Conservation (phyloP, 1,140 invertebrate species). For the Drosophila tsacasi region DNA sequence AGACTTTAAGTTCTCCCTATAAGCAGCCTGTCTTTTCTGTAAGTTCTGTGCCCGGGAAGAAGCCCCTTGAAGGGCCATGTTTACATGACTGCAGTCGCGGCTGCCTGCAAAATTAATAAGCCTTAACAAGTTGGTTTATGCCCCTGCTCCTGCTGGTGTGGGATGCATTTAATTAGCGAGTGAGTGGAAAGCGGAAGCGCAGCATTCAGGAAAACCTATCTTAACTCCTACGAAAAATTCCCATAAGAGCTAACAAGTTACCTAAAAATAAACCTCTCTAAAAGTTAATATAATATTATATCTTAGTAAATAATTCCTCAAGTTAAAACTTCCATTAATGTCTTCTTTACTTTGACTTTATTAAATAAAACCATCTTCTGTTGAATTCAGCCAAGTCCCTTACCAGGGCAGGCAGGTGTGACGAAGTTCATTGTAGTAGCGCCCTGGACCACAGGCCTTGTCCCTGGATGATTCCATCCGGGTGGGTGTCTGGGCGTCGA, state of each 20-base stretch:
- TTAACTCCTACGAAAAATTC: neutral
- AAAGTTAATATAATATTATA: neutral
- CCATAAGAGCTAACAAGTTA: too few species aligned
- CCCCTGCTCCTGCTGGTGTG: constrained; percentile 17
- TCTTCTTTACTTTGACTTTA: neutral
- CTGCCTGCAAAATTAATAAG: constrained; percentile 52
- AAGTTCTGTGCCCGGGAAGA: neutral
- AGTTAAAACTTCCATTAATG: neutral
- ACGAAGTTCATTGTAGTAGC: neutral
- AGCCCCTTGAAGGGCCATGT: constrained; percentile 23
- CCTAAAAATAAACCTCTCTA: too few species aligned
- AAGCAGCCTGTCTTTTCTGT: constrained; percentile 5
- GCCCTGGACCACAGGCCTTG: neutral
- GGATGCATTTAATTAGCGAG: constrained; percentile 39
- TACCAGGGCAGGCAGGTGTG: neutral
- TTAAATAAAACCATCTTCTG: neutral
- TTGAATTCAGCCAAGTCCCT: neutral
- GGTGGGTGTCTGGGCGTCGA: neutral
- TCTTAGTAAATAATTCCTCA: neutral
- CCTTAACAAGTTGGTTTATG: constrained; percentile 46
- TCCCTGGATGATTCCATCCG: neutral
- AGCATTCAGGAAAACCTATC: constrained; percentile 2
- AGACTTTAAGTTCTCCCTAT: constrained; percentile 14
- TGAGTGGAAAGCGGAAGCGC: neutral
- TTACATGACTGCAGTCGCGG: constrained; percentile 46